Evolutionary conservation across 2,797 vertebrate genomes (phyloP).

Genomic region (Liasis olivaceus): DNA sequence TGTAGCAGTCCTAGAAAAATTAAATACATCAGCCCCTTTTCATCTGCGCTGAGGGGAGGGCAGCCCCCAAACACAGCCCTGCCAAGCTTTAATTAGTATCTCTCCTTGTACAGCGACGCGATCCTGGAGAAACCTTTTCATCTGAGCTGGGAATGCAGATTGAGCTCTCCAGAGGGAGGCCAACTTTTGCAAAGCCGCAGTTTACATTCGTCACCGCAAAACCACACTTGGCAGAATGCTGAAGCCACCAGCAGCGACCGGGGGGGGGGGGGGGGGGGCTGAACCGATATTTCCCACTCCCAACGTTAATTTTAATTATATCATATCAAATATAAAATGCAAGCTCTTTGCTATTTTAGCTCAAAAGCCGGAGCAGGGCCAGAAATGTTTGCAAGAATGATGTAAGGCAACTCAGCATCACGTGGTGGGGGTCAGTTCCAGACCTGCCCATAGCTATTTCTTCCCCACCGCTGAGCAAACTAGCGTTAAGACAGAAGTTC

Average conservation of each 20-base stretch:
- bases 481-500: neutral
- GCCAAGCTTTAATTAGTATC: slow-evolving; percentile 60
- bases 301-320: neutral
- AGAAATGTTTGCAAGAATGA: neutral
- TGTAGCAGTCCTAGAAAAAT: slow-evolving; percentile 42
- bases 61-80: slow-evolving; percentile 40
- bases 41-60: slow-evolving; percentile 40
- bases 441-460: neutral
- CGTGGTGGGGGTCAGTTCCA: neutral
- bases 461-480: neutral
- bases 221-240: rapidly evolving
- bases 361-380: neutral
- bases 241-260: neutral
- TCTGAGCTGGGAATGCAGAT: slow-evolving; percentile 58
- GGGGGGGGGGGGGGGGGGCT: neutral
- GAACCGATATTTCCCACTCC: neutral
- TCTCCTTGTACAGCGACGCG: slow-evolving; percentile 15
- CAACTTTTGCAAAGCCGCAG: slow-evolving; percentile 42
- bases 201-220: neutral
- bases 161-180: neutral
- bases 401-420: neutral
- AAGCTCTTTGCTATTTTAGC: neutral
- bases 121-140: slow-evolving; percentile 50
- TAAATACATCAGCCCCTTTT: neutral
- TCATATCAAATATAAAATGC: neutral